Conservation (phyloP, 1,140 invertebrate species). For the Pollicipes pollicipes region DNA sequence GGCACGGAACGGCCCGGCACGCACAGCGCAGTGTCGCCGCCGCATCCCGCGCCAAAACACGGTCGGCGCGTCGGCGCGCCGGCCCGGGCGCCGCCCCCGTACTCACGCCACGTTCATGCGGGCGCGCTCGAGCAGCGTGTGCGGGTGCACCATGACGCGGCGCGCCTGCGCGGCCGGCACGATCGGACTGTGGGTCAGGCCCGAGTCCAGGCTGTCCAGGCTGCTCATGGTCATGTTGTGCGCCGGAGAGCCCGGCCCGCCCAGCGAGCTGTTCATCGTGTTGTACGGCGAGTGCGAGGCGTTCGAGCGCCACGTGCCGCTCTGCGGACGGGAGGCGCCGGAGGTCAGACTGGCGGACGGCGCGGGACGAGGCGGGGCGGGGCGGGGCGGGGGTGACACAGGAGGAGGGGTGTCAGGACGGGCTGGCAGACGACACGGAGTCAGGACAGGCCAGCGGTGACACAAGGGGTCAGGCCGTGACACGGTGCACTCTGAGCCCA, state of each 20-base stretch:
- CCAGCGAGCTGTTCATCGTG: conserved; percentile 14
- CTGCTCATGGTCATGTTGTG: conserved; percentile 13
- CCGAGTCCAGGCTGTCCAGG: conserved; percentile 32
- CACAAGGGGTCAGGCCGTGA: too few species aligned
- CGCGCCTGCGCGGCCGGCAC: conserved; percentile 55
- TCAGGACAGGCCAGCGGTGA: too few species aligned
- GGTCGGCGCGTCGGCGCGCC: too few species aligned
- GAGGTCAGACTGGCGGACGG: neutral
- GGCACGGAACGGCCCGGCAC: too few species aligned
- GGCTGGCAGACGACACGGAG: too few species aligned
- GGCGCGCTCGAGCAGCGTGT: conserved; percentile 78
- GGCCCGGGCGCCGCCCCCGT: neutral
- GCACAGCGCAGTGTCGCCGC: too few species aligned
- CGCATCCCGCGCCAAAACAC: too few species aligned
- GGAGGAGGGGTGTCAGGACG: too few species aligned
- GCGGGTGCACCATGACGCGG: conserved; percentile 62
- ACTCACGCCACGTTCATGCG: conserved; percentile 87
- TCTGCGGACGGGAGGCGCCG: conserved; percentile 7
- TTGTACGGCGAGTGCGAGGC: conserved; percentile 15
- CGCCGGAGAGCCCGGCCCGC: neutral
- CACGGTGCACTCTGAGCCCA: too few species aligned
- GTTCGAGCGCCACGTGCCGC: conserved; percentile 16
- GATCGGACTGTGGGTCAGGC: conserved; percentile 57
- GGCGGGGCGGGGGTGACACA: too few species aligned
- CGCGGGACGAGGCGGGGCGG: too few species aligned